phyloP scores from a whole-genome alignment of 2,113 vertebrate species.

The Oncorhynchus masou region DNA sequence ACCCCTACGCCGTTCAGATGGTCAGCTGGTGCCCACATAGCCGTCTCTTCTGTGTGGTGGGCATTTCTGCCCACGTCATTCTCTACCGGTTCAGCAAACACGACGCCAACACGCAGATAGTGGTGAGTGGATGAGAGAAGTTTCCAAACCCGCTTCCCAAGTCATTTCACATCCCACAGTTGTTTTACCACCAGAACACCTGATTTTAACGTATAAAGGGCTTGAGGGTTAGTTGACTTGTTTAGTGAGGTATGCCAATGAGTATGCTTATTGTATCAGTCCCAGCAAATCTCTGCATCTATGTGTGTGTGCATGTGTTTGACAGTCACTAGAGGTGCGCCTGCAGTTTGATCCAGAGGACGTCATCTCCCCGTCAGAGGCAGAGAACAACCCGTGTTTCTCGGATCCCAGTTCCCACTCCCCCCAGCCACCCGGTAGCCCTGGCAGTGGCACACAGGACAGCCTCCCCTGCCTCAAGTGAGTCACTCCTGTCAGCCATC shows the following conservation, averaged over 20 bases:
- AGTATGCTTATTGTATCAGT: conserved; percentile 4
- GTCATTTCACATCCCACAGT: too few species aligned
- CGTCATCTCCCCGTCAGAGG: conserved; percentile 86
- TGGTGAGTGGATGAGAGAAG: conserved; percentile 77
- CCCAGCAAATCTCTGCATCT: background rate
- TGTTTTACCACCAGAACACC: too few species aligned
- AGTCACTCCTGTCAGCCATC: conserved; percentile 36
- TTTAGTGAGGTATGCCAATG: background rate
- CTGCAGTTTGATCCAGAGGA: conserved; percentile 92
- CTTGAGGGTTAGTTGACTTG: too few species aligned
- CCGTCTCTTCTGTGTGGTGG: conserved; percentile 93
- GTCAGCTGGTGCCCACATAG: conserved; percentile 97
- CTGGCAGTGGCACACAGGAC: conserved; percentile 82
- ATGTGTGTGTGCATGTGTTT: conserved; percentile 21
- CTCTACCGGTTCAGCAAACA: conserved; percentile 95
- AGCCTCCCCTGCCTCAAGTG: conserved; percentile 90
- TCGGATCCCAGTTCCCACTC: conserved; percentile 83
- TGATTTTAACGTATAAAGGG: too few species aligned
- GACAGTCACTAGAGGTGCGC: conserved; percentile 88
- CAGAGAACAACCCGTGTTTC: conserved; percentile 84
- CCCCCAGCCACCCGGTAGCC: conserved; percentile 83
- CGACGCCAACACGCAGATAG: conserved; percentile 89
- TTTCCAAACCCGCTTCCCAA: too few species aligned
- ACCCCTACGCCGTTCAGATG: conserved; percentile 95
- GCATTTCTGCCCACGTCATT: conserved; percentile 91